Conservation (phyloP, 2,797 vertebrate genomes). For the Falco berigora region DNA sequence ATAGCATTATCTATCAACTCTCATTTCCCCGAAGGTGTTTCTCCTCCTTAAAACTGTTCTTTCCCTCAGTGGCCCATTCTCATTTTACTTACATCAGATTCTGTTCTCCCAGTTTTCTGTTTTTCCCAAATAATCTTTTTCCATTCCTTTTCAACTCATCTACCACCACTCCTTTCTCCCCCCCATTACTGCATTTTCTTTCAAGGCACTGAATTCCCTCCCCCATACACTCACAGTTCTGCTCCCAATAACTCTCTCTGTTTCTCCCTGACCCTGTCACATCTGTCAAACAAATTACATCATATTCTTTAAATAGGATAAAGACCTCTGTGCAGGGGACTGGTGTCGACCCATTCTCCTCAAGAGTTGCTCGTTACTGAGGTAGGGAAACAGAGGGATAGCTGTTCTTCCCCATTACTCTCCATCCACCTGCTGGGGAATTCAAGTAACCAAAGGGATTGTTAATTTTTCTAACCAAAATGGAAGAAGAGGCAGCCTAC, state of each 20-base stretch:
- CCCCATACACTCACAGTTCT: background rate
- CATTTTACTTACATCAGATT: background rate
- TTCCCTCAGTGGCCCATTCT: background rate
- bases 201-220: background rate
- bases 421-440: background rate
- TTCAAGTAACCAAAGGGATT: background rate
- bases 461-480: background rate
- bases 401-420: background rate
- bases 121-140: background rate
- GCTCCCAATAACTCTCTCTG: background rate
- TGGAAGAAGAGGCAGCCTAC: background rate
- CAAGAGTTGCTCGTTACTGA: background rate
- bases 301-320: background rate
- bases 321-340: background rate
- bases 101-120: background rate
- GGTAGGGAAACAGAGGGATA: background rate
- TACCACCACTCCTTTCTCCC: background rate
- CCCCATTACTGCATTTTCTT: background rate
- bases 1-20: background rate
- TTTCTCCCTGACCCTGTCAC: background rate
- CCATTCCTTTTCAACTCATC: background rate
- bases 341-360: background rate
- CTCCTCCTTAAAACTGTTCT: background rate
- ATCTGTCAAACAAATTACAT: background rate
- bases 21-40: background rate